phyloP scores from a whole-genome alignment of 1,140 invertebrate species.

The Asobara japonica region DNA sequence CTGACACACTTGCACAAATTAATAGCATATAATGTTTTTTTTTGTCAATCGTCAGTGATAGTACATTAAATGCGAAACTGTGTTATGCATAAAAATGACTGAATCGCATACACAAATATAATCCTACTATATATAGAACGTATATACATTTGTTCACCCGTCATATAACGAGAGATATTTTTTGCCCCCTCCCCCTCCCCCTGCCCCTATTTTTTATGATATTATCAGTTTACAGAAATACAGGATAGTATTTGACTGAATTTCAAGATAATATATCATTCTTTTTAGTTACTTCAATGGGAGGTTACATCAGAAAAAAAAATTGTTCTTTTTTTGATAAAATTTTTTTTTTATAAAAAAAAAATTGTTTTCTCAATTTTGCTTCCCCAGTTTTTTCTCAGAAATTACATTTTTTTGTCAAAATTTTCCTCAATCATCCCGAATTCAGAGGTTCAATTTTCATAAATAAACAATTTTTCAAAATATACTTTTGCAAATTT shows the following conservation, averaged over 20 bases:
- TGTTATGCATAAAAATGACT: not conserved
- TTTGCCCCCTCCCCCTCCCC: too few relatives aligned
- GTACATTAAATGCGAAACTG: not conserved
- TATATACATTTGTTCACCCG: not conserved
- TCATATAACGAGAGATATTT: not conserved
- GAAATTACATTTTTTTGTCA: too few relatives aligned
- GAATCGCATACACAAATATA: not conserved
- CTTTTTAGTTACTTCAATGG: not conserved
- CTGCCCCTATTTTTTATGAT: not conserved
- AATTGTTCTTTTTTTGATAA: too few relatives aligned
- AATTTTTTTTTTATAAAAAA: too few relatives aligned
- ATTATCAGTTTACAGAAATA: conserved; percentile 1
- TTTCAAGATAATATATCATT: not conserved
- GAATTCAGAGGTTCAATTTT: too few relatives aligned
- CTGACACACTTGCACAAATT: not conserved
- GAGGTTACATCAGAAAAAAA: too few relatives aligned
- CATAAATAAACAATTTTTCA: too few relatives aligned
- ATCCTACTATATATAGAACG: not conserved
- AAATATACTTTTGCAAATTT: too few relatives aligned
- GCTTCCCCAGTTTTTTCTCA: too few relatives aligned
- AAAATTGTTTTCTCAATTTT: too few relatives aligned
- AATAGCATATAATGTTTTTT: not conserved
- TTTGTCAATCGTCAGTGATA: conserved; percentile 3
- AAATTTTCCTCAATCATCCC: too few relatives aligned
- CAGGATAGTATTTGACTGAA: conserved; percentile 10